Conservation (phyloP, 35 echinoderm and acorn worm species). For the Apostichopus californicus region DNA sequence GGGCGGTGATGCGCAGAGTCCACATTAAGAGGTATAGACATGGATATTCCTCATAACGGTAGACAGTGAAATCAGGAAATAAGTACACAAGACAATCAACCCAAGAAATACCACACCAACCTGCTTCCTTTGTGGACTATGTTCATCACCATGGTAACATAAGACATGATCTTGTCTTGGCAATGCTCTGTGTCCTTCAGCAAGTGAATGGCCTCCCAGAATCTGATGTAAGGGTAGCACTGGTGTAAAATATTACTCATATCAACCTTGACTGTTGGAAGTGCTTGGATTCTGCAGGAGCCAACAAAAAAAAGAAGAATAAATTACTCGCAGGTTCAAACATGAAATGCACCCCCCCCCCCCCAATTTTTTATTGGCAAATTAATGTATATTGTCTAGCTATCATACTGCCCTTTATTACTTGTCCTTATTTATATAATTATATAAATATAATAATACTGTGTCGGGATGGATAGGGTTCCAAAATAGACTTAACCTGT, state of each 20-base stretch:
- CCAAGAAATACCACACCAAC: background rate
- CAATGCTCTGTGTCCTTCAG: background rate
- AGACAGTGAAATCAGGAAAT: background rate
- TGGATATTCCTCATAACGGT: no score
- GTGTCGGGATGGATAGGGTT: no score
- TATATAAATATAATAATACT: no score
- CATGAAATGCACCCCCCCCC: no score
- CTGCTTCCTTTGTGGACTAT: conserved; percentile 14
- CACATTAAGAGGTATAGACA: no score
- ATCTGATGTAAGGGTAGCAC: conserved; percentile 40
- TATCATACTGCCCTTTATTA: no score
- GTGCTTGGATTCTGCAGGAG: background rate
- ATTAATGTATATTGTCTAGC: no score
- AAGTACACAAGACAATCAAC: background rate
- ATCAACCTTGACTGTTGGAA: background rate
- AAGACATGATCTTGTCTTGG: background rate
- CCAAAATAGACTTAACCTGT: no score
- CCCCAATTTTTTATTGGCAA: no score
- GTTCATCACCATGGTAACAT: conserved; percentile 3
- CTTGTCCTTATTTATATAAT: no score
- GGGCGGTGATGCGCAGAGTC: no score
- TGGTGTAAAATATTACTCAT: conserved; percentile 28
- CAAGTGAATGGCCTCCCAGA: conserved; percentile 9
- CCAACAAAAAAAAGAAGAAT: background rate
- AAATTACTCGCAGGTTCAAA: no score